Base-by-base conservation (phyloP, 2,888 invertebrate species). In the Polydrusus tereticollis region DNA sequence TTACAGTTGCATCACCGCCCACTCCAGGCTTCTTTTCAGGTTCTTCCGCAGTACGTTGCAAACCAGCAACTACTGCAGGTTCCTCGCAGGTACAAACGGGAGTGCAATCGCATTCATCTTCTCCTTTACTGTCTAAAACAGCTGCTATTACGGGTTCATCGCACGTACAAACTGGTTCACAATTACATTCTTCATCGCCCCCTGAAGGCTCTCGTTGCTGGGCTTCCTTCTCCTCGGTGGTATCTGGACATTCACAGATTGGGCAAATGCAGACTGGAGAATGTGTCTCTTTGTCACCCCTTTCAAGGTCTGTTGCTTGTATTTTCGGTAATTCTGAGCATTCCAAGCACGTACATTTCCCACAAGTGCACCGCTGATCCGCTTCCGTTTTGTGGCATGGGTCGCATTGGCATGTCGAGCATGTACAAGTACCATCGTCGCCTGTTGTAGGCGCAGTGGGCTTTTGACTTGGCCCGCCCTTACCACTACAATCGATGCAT, bases 401-500 rank as follows among this genome's bases (percentile, higher is more conserved):
- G 2, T 45, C 20, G 45, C 45, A 45, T 4, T 45, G 45, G 10
- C 45, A 45, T 2, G 20, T 20, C 18, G 12, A 18, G 20, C 45
- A 45, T 8, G 18, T 20, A 45, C 45, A 45, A 8, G 7, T 50
- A 26, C 18, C 45, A n/a, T 26, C 57, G 16, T 16, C 8, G 10
- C 7, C 26, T 36, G 59, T 14, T n/a, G 16, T 59, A 12, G 43
- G 8, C 12, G 36, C n/a, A 38, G 7, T 29, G n/a, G n/a, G n/a
- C n/a, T n/a, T n/a, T n/a, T n/a, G n/a, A n/a, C n/a, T n/a, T n/a
- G n/a, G n/a, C n/a, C n/a, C n/a, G 16, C 18, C 16, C 21, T 65
- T 63, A 50, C 71, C 73, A 21, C 38, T 55, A 33, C 76, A 76
- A 18, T 75, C 76, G 14, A 75, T 65, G 45, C 76, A 76, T 7